Conservation (phyloP, 1,140 invertebrate genomes). For the Ericerus pela region DNA sequence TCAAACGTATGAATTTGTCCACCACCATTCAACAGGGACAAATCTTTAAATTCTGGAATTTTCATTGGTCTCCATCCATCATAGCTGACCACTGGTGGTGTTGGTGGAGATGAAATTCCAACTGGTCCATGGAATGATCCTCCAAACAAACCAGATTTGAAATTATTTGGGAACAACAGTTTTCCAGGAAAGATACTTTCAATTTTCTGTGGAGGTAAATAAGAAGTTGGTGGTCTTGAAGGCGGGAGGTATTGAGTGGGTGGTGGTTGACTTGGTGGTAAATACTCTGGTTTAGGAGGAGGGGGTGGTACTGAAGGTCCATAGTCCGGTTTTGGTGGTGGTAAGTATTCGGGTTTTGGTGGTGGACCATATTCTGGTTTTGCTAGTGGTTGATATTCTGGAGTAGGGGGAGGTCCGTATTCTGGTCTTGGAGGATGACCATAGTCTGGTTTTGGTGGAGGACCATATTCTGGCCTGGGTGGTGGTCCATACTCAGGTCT, state of each 20-base stretch:
- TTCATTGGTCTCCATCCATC: constrained; percentile 39
- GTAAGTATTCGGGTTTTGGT: constrained; percentile 28
- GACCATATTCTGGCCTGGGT: no score
- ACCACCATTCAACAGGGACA: background rate
- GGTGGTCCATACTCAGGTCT: constrained; percentile 32
- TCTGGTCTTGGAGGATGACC: constrained; percentile 31
- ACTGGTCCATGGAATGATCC: constrained; percentile 27
- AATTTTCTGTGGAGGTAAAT: constrained; percentile 28
- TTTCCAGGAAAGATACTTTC: background rate
- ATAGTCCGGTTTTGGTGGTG: constrained; percentile 26
- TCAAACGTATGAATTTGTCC: background rate
- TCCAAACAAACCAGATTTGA: background rate
- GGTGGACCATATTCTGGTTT: constrained; percentile 33
- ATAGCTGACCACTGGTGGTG: constrained; percentile 56
- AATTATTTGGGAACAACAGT: background rate
- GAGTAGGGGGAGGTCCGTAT: constrained; percentile 30
- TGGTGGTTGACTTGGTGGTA: constrained; percentile 35
- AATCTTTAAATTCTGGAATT: constrained; percentile 25
- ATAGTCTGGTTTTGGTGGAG: constrained; percentile 23
- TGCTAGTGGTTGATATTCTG: constrained; percentile 29
- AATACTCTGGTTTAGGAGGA: constrained; percentile 29
- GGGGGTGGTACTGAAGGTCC: constrained; percentile 33
- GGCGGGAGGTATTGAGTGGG: constrained; percentile 26
- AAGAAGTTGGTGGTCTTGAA: constrained; percentile 29
- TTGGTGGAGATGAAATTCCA: constrained; percentile 51